These are phyloP conservation scores for Dolichotis patagonum DNA, from an alignment of 2,113 vertebrate species.

Conservation along the genomic window DNA sequence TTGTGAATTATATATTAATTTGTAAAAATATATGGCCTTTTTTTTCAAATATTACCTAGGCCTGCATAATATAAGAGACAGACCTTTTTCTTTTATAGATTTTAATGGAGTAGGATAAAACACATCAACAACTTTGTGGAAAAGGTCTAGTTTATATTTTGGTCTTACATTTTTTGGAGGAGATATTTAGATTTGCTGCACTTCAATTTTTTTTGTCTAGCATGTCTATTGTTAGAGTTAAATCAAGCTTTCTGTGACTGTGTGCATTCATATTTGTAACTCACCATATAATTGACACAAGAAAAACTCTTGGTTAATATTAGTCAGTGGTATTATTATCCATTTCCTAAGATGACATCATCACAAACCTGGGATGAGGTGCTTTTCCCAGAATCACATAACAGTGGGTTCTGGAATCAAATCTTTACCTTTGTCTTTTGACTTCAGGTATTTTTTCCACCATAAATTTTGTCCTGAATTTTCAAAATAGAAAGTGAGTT, in stretches of 20 bases:
- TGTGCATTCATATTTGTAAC: not conserved
- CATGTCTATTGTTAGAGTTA: not conserved
- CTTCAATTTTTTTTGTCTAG: not conserved
- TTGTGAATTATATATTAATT: not conserved
- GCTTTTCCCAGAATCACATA: too few relatives aligned
- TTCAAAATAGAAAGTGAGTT: too few relatives aligned
- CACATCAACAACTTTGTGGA: conserved; percentile 15
- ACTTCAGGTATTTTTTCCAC: too few relatives aligned
- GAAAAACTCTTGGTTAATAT: not conserved
- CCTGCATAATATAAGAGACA: not conserved
- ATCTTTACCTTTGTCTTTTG: too few relatives aligned
- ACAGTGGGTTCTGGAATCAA: too few relatives aligned
- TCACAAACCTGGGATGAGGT: too few relatives aligned
- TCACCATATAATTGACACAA: not conserved
- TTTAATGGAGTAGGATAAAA: not conserved
- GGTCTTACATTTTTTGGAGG: not conserved
- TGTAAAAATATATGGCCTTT: not conserved
- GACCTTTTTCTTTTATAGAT: not conserved
- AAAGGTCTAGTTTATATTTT: not conserved
- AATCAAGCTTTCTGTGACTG: not conserved
- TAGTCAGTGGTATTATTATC: not conserved
- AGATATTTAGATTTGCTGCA: not conserved
- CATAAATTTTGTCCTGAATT: too few relatives aligned
- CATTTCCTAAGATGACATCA: not conserved
- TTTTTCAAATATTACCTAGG: not conserved